Evolutionary conservation across 2,888 invertebrate species (phyloP).

Genomic region (Mamestra brassicae): DNA sequence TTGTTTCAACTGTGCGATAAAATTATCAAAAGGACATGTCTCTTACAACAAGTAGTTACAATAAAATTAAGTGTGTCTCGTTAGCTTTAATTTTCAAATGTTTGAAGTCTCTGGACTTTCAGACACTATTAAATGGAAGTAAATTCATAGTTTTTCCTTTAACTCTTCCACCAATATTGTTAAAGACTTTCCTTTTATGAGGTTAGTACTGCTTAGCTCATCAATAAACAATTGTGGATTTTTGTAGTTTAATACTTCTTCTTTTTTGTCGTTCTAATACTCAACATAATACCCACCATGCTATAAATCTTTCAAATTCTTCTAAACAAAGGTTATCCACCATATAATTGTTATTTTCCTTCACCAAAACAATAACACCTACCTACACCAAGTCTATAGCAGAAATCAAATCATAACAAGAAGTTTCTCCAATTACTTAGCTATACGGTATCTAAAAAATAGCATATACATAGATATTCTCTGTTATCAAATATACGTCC

Average conservation of each 20-base stretch:
- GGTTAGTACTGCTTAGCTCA: neutral
- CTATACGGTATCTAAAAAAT: neutral
- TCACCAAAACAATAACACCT: neutral
- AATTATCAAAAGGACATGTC: neutral
- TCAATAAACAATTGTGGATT: neutral
- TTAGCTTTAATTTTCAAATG: neutral
- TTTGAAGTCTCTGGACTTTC: neutral
- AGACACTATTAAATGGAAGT: neutral
- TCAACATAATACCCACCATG: neutral
- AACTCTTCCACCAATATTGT: neutral
- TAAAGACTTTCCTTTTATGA: no score
- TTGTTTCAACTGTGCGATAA: conserved; percentile 13
- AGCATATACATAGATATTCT: neutral
- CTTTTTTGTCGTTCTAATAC: no score
- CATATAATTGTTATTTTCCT: neutral
- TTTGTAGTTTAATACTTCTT: no score
- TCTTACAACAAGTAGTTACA: neutral
- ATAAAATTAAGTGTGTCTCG: neutral
- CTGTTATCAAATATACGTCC: conserved; percentile 18
- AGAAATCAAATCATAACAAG: conserved; percentile 20
- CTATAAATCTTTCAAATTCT: neutral
- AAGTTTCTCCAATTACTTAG: conserved; percentile 8
- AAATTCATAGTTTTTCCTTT: neutral
- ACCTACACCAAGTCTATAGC: neutral
- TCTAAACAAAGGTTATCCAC: neutral